Evolutionary conservation across 2,888 invertebrate genomes (phyloP).

Genomic region (Acanthoscelides obtectus): DNA sequence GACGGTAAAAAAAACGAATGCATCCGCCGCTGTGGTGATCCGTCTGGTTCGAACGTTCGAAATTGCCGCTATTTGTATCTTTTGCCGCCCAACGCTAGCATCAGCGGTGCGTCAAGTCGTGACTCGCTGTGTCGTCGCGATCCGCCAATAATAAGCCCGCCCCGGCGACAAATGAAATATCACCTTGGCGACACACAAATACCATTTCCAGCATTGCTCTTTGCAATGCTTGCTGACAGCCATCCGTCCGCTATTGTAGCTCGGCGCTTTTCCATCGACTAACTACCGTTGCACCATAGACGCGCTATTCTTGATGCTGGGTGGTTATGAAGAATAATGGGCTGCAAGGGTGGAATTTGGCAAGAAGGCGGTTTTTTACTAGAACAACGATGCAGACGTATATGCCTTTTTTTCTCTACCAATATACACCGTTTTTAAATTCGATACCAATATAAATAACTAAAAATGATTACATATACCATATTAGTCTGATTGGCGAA

Average conservation of each 20-base stretch:
- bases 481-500: too few species aligned
- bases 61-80: constrained; percentile 33
- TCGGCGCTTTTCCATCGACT: neutral
- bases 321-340: too few species aligned
- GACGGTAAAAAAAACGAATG: neutral
- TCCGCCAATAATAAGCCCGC: constrained; percentile 27
- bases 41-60: constrained; percentile 17
- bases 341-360: too few species aligned
- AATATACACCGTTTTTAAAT: too few species aligned
- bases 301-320: neutral
- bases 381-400: too few species aligned
- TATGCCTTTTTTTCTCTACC: too few species aligned
- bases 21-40: constrained; percentile 1
- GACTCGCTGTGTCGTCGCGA: constrained; percentile 8
- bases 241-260: neutral
- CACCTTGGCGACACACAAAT: constrained; percentile 9
- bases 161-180: constrained; percentile 18
- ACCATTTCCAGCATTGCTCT: constrained; percentile 2
- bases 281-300: neutral
- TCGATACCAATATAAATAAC: too few species aligned
- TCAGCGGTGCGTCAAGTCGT: constrained; percentile 21
- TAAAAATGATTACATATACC: too few species aligned
- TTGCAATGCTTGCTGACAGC: neutral
- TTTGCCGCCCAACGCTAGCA: constrained; percentile 10
- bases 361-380: too few species aligned